Percentiles rank a stretch among this genome's conserved stretches.
These are phyloP conservation scores for Drosophila cognata DNA, from an alignment of 2,888 invertebrate species.

Conservation along the genomic window DNA sequence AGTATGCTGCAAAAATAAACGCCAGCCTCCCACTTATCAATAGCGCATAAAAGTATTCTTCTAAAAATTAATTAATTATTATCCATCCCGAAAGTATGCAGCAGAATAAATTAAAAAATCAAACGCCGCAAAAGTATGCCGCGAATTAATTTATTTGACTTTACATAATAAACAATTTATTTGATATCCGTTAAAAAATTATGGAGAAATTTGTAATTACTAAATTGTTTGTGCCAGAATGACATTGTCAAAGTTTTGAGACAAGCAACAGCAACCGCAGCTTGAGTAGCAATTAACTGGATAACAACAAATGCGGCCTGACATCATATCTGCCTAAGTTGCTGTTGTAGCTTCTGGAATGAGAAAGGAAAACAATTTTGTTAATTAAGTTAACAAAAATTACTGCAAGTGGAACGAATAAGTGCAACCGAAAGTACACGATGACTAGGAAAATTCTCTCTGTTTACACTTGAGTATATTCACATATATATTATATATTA, in stretches of 20 bases:
- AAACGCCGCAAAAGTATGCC: constrained; percentile 6
- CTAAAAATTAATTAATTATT: background rate
- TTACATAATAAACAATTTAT: background rate
- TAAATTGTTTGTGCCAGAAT: background rate
- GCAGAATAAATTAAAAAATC: background rate
- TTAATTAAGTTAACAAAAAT: background rate
- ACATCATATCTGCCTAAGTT: background rate
- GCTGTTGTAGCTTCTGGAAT: constrained; percentile 20
- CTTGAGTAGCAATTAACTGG: background rate
- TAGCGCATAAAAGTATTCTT: constrained; percentile 7
- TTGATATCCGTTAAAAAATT: background rate
- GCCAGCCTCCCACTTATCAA: fast-evolving
- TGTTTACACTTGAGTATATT: constrained; percentile 3
- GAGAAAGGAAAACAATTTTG: constrained; percentile 11
- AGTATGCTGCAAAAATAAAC: constrained; percentile 7
- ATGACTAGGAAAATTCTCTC: background rate
- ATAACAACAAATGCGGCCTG: background rate
- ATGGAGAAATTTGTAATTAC: background rate
- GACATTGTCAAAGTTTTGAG: background rate
- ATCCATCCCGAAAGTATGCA: constrained; percentile 1
- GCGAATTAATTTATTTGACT: background rate
- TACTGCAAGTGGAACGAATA: background rate
- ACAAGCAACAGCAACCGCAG: background rate
- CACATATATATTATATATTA: background rate
- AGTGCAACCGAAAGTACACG: background rate